Evolutionary conservation across 2,888 invertebrate genomes (phyloP), one percentile per base, ranked within the genome.

Genomic region (Leptinotarsa peninsularis): DNA sequence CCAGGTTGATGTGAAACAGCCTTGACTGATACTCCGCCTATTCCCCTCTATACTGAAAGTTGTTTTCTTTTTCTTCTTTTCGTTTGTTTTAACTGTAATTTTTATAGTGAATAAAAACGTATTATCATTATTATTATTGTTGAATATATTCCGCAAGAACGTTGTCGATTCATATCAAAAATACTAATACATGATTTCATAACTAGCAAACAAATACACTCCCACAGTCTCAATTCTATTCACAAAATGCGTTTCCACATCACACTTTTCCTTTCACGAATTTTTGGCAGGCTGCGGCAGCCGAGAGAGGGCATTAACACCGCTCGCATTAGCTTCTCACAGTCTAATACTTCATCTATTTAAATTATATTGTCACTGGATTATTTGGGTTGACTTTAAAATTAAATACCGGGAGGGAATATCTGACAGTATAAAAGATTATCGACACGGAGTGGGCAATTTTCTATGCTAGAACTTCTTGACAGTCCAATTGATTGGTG

Each of bases 341-440:
- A 58, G 58, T 58, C 23, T 58, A 58, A 63, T 63, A n/a, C 63
- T 7, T 33, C 63, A 63, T 63, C 63, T 63, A 63, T 63, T 63
- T 63, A 63, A 63, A 63, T 66, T 72, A 67, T 52, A 72, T 75
- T 72, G 75, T 72, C 67, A 58, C 67, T 27, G 27, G 49, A 74
- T 74, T 76, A 74, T 76, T 71, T 69, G 27, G 58, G 72, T 74
- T 76, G 66, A 70, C 56, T 66, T 58, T 56, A 76, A 71, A 67
- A 76, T 74, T 76, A 71, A 76, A 67, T 33, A 33, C n/a, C 69
- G 66, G 76, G 74, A 66, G 68, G 76, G 68, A 52, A 71, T 58
- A 76, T 76, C 72, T 76, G 76, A 76, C 74, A 74, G 49, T 76
- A 76, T 76, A 76, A 76, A 76, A 68, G 72, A 76, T 76, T 49